Percentiles rank a stretch among this genome's conserved stretches.
Conservation (phyloP, 2,888 invertebrate genomes). For the Agrotis exclamationis region DNA sequence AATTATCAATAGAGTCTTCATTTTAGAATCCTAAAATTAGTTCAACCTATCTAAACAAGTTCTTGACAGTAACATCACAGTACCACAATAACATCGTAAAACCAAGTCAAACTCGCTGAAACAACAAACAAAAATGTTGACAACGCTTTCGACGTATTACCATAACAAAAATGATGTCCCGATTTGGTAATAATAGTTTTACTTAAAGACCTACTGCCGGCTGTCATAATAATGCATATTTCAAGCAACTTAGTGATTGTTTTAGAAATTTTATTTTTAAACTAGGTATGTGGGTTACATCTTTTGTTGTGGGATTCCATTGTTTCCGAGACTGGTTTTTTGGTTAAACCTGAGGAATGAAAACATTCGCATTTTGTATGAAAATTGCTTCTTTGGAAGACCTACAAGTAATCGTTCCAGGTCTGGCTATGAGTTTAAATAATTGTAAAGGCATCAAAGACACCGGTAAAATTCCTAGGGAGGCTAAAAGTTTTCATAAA, state of each 20-base stretch:
- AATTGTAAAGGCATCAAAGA: too few species aligned
- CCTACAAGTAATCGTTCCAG: too few species aligned
- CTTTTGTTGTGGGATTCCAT: conserved; percentile 29
- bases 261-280: not conserved
- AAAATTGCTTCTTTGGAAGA: too few species aligned
- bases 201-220: conserved; percentile 25
- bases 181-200: conserved; percentile 66
- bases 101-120: conserved; percentile 16
- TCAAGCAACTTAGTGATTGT: conserved; percentile 28
- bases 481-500: too few species aligned
- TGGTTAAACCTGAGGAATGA: not conserved
- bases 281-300: conserved; percentile 27
- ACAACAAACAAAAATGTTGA: conserved; percentile 41
- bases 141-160: conserved; percentile 61
- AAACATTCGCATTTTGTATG: not conserved
- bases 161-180: conserved; percentile 69
- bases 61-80: not conserved
- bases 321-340: conserved; percentile 3
- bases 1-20: too few species aligned
- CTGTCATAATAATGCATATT: conserved; percentile 54
- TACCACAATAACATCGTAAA: conserved; percentile 12
- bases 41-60: not conserved
- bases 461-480: too few species aligned
- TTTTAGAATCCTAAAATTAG: too few species aligned
- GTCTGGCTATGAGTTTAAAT: too few species aligned